These are phyloP conservation scores for Tretioscincus oriximinensis DNA, from an alignment of 2,113 vertebrate genomes.

Conservation along the genomic window DNA sequence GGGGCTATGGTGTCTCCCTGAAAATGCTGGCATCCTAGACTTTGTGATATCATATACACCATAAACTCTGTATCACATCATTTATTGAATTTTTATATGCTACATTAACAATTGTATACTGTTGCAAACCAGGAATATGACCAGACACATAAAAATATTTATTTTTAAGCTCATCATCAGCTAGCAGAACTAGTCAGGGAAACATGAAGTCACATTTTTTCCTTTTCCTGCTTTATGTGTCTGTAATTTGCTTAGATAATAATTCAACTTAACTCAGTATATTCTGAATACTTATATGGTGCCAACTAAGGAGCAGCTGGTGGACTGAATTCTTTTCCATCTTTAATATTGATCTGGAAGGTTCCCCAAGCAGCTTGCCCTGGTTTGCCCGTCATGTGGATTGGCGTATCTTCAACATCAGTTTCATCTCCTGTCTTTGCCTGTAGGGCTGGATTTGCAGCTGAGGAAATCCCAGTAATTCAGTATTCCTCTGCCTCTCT, in stretches of 20 bases:
- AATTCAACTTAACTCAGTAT: not conserved
- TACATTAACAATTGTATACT: not conserved
- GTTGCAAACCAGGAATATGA: not conserved
- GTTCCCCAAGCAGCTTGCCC: not conserved
- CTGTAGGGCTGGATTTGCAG: not conserved
- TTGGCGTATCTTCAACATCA: not conserved
- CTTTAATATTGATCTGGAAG: not conserved
- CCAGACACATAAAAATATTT: not conserved
- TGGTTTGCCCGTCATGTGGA: not conserved
- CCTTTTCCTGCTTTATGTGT: not conserved
- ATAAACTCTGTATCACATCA: not conserved
- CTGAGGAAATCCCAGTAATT: not conserved
- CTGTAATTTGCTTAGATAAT: not conserved
- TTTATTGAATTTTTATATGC: constrained; percentile 12
- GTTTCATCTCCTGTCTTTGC: not conserved
- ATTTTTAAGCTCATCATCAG: not conserved
- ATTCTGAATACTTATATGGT: not conserved
- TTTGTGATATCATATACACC: not conserved
- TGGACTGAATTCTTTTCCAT: not conserved
- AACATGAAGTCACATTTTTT: not conserved
- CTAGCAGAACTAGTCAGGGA: not conserved
- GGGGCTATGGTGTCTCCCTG: too few relatives aligned
- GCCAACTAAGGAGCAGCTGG: not conserved
- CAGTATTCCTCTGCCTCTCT: not conserved
- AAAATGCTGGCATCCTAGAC: too few relatives aligned